These are phyloP conservation scores for Calcarius lapponicus DNA, from an alignment of 2,797 vertebrate species.

Conservation along the genomic window DNA sequence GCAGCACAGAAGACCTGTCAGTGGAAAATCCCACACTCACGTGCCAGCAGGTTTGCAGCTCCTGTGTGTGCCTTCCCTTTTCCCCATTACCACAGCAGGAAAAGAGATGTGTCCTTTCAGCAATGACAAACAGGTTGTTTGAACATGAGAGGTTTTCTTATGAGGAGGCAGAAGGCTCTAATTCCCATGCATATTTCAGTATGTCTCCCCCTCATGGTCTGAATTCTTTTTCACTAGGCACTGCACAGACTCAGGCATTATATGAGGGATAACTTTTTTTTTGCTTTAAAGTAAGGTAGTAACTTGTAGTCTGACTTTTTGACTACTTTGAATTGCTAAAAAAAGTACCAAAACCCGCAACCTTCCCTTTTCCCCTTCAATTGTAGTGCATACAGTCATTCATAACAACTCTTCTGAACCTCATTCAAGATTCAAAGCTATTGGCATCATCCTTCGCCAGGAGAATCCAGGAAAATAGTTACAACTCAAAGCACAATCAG, in stretches of 20 bases:
- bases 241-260: not conserved
- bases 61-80: not conserved
- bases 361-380: not conserved
- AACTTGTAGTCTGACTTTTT: not conserved
- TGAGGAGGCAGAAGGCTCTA: not conserved
- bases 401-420: not conserved
- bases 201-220: not conserved
- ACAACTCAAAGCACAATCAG: not conserved
- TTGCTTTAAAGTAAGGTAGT: not conserved
- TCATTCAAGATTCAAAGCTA: not conserved
- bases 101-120: not conserved
- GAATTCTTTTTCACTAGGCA: not conserved
- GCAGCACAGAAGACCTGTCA: not conserved
- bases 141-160: fast-evolving
- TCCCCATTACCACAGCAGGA: not conserved
- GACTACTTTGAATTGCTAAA: not conserved
- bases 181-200: not conserved
- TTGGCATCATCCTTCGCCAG: not conserved
- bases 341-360: not conserved
- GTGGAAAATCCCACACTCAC: not conserved
- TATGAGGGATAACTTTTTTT: not conserved
- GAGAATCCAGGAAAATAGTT: not conserved
- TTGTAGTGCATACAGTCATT: not conserved
- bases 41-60: not conserved
- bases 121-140: not conserved